phyloP scores from a whole-genome alignment of 2,888 invertebrate genomes.

The Neria commutata region DNA sequence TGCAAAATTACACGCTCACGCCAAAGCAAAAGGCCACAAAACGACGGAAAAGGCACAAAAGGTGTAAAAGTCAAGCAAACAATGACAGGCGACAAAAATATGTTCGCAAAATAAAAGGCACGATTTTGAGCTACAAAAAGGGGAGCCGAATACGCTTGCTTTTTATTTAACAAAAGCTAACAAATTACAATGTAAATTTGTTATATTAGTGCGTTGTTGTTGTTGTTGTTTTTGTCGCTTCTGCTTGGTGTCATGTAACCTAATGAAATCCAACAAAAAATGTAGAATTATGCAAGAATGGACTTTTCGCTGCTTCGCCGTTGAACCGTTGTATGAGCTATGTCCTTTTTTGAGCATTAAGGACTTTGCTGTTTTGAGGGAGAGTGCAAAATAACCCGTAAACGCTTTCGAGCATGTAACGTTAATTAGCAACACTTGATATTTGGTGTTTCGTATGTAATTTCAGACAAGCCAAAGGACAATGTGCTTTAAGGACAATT shows the following conservation, averaged over 20 bases:
- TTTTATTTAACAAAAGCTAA: too few species aligned
- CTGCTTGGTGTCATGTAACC: neutral
- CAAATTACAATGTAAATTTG: conserved; percentile 1
- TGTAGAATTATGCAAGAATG: neutral
- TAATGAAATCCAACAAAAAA: neutral
- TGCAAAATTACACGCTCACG: conserved; percentile 18
- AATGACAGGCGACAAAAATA: conserved; percentile 37
- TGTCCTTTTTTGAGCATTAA: neutral
- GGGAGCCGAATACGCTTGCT: neutral
- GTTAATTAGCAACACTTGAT: neutral
- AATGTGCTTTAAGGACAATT: neutral
- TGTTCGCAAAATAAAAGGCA: neutral
- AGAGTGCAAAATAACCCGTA: too few species aligned
- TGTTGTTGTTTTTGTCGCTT: neutral
- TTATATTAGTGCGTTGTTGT: too few species aligned
- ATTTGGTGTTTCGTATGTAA: neutral
- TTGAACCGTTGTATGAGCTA: neutral
- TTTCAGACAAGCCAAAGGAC: neutral
- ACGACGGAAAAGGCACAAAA: conserved; percentile 25
- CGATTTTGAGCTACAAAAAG: neutral
- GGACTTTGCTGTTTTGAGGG: neutral
- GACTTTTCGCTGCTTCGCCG: neutral
- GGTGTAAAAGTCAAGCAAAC: conserved; percentile 36
- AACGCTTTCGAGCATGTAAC: neutral
- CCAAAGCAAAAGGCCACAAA: conserved; percentile 22